These are phyloP conservation scores for Drosophila hydei DNA, from an alignment of 1,140 invertebrate species.

Conservation along the genomic window DNA sequence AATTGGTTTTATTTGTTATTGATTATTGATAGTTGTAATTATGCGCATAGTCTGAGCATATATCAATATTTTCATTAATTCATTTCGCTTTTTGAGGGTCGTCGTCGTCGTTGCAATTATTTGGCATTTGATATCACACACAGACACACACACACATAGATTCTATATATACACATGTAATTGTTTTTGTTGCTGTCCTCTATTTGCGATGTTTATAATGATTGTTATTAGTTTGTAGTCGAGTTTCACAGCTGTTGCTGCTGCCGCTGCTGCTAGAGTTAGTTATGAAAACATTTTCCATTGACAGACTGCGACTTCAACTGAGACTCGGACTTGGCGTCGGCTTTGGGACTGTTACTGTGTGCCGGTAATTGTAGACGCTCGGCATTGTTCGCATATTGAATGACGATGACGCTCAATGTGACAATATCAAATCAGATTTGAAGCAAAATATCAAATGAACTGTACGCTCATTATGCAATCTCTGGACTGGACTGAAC, in stretches of 20 bases:
- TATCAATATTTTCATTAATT: constrained; percentile 16
- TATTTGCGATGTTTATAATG: constrained; percentile 43
- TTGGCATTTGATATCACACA: constrained; percentile 28
- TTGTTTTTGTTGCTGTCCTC: constrained; percentile 42
- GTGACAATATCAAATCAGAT: constrained; percentile 76
- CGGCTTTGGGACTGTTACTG: background rate
- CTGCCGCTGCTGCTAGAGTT: constrained; percentile 17
- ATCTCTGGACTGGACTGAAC: constrained; percentile 38
- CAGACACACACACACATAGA: background rate
- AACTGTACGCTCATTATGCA: constrained; percentile 61
- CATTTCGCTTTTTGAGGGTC: constrained; percentile 40
- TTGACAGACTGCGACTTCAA: constrained; percentile 33
- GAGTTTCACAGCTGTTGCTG: constrained; percentile 16
- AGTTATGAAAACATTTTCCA: constrained; percentile 43
- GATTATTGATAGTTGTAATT: constrained; percentile 35
- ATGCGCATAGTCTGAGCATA: constrained; percentile 25
- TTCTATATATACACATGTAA: constrained; percentile 9
- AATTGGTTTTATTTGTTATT: constrained; percentile 24
- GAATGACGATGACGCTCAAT: constrained; percentile 59
- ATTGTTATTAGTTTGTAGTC: constrained; percentile 40
- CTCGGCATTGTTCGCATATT: constrained; percentile 66
- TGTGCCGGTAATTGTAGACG: constrained; percentile 67
- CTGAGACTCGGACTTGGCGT: constrained; percentile 1
- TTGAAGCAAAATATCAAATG: constrained; percentile 70
- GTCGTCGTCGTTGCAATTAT: constrained; percentile 38